Conservation (phyloP, 2,797 vertebrate genomes). For the Crypturellus tataupa region DNA sequence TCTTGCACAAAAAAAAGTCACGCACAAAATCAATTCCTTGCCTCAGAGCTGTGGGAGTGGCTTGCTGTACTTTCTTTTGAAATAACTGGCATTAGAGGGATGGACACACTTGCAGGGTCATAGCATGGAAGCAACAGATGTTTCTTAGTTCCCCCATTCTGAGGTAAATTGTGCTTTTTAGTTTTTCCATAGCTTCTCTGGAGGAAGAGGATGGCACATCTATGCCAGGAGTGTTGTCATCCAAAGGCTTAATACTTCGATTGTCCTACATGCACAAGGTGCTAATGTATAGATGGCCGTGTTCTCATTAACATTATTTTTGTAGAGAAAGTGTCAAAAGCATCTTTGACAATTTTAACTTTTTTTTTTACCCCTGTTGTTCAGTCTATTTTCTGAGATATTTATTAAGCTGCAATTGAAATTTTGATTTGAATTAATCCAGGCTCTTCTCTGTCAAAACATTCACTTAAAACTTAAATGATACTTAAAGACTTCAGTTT, state of each 20-base stretch:
- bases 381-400: not conserved
- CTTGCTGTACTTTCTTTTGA: not conserved
- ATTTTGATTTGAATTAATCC: not conserved
- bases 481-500: not conserved
- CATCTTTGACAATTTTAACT: not conserved
- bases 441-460: not conserved
- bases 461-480: not conserved
- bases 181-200: not conserved
- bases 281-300: not conserved
- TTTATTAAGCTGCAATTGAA: not conserved
- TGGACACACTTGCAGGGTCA: no score
- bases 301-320: not conserved
- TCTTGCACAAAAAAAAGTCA: no score
- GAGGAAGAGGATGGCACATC: not conserved
- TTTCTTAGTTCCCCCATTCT: not conserved
- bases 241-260: not conserved
- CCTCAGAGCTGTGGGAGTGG: not conserved
- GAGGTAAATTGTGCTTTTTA: not conserved
- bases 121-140: not conserved
- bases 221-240: not conserved
- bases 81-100: not conserved
- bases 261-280: not conserved
- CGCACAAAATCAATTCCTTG: not conserved
- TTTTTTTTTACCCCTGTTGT: not conserved
- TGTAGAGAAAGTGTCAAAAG: not conserved